Percentiles rank a stretch among this genome's conserved stretches.
phyloP scores from a whole-genome alignment of 2,888 invertebrate species.

The Chironomus tentans region DNA sequence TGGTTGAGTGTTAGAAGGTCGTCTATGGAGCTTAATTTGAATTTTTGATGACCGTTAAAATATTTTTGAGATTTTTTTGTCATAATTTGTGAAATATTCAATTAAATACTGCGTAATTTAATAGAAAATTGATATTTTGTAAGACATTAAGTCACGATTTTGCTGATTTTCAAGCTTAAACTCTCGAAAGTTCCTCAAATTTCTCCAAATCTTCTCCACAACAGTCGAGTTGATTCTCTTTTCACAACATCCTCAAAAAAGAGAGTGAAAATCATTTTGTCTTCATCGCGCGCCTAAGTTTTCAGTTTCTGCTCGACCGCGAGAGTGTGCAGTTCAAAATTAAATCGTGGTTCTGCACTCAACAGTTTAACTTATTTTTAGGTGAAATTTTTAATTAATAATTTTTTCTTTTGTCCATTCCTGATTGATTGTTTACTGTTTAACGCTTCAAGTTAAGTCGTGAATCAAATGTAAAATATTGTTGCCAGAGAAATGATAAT shows the following conservation, averaged over 20 bases:
- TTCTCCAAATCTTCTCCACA: too few relatives aligned
- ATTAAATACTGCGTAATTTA: too few relatives aligned
- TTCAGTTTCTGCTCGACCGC: slow-evolving; percentile 12
- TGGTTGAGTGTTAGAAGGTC: neutral
- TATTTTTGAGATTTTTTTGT: neutral
- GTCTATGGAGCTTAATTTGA: neutral
- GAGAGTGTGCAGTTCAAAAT: slow-evolving; percentile 20
- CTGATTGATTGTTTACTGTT: neutral
- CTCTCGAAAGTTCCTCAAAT: too few relatives aligned
- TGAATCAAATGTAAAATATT: too few relatives aligned
- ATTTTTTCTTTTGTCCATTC: neutral
- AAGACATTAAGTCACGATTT: too few relatives aligned
- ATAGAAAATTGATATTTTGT: too few relatives aligned
- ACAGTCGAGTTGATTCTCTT: neutral
- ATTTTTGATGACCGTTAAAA: neutral
- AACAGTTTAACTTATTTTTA: neutral
- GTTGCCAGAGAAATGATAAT: too few relatives aligned
- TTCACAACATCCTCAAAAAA: neutral
- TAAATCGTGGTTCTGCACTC: neutral
- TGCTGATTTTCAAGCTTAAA: too few relatives aligned
- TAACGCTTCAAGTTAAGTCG: too few relatives aligned
- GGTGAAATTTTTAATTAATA: slow-evolving; percentile 3
- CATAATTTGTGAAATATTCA: neutral
- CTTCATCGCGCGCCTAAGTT: neutral
- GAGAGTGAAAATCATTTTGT: neutral